Percentiles rank a stretch among this genome's conserved stretches.
phyloP scores from a whole-genome alignment of 2,888 invertebrate genomes.

The Limnephilus auricula region DNA sequence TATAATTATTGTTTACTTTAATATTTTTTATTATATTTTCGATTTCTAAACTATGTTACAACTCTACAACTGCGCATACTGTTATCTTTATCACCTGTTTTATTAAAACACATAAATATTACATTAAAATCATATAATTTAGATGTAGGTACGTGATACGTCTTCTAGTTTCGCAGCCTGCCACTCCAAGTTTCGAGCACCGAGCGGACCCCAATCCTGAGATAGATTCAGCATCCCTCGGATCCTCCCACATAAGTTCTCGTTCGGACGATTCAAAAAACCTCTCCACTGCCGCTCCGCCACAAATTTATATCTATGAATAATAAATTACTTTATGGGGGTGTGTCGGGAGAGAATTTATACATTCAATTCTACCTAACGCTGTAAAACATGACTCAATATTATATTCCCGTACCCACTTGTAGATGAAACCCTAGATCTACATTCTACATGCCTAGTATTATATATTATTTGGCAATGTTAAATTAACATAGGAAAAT shows the following conservation, averaged over 20 bases:
- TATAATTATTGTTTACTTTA: too few species aligned
- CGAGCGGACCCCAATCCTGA: background rate
- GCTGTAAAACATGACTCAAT: conserved; percentile 51
- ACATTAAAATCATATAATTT: background rate
- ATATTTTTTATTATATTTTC: too few species aligned
- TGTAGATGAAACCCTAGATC: conserved; percentile 25
- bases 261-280: conserved; percentile 59
- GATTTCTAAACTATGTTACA: too few species aligned
- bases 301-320: conserved; percentile 66
- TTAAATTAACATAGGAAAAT: conserved; percentile 5
- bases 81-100: too few species aligned
- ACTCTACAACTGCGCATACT: too few species aligned
- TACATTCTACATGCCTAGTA: background rate
- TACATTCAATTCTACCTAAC: conserved; percentile 56
- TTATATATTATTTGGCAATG: conserved; percentile 3
- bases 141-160: background rate
- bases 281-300: conserved; percentile 53
- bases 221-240: background rate
- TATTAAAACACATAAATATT: background rate
- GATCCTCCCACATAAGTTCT: conserved; percentile 33
- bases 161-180: background rate
- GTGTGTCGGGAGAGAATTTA: conserved; percentile 59
- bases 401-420: conserved; percentile 31
- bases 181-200: background rate
- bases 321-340: conserved; percentile 65